These are phyloP conservation scores for Girardinichthys multiradiatus DNA, from an alignment of 2,113 vertebrate genomes.

Conservation along the genomic window DNA sequence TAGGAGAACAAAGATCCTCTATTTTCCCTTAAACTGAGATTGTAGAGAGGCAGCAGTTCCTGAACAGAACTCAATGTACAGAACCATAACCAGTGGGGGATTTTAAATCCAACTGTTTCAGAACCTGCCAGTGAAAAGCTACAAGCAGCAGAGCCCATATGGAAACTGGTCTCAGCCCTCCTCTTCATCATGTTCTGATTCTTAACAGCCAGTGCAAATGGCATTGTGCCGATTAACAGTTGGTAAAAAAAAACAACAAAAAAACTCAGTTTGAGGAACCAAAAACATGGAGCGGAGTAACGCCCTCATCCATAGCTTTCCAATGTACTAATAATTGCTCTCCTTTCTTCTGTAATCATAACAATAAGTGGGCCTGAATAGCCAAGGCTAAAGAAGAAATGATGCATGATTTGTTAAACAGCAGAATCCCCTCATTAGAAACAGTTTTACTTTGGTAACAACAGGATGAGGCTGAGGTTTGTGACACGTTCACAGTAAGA, in stretches of 20 bases:
- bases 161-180: no score
- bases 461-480: not conserved
- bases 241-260: no score
- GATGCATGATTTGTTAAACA: not conserved
- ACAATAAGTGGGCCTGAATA: not conserved
- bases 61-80: not conserved
- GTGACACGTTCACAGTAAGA: conserved; percentile 1
- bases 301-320: no score
- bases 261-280: no score
- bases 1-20: not conserved
- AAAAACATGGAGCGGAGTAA: no score
- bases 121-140: not conserved
- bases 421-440: not conserved
- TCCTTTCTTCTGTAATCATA: no score
- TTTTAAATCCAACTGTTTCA: not conserved
- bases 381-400: not conserved
- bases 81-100: not conserved
- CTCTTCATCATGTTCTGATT: no score
- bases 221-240: no score
- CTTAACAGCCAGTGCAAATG: no score
- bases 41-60: not conserved
- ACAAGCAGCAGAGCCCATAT: not conserved
- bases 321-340: no score
- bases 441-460: conserved; percentile 1
- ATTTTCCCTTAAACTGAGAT: not conserved